Evolutionary conservation across 2,113 vertebrate species (phyloP).

Genomic region (Daphoenositta chrysoptera): DNA sequence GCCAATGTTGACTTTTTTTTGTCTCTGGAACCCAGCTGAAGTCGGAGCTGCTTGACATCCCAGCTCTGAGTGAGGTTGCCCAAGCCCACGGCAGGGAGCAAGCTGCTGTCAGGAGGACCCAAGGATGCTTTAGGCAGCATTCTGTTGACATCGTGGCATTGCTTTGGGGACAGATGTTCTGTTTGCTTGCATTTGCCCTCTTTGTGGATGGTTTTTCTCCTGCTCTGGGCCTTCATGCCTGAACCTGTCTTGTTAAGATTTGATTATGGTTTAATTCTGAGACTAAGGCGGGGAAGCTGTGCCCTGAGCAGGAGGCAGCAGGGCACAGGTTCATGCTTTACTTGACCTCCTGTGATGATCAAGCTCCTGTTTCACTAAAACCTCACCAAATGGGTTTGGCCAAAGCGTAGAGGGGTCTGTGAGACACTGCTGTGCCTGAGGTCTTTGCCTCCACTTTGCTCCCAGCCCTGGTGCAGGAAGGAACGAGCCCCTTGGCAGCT

Average conservation of each 20-base stretch:
- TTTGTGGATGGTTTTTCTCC: background rate
- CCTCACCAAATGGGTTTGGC: background rate
- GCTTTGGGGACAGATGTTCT: background rate
- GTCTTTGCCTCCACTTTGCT: background rate
- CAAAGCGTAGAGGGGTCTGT: accelerated
- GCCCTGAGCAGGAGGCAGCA: background rate
- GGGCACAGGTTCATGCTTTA: background rate
- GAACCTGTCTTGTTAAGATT: background rate
- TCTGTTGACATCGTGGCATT: accelerated
- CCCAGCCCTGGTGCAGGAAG: background rate
- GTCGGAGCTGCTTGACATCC: background rate
- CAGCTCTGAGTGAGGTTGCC: background rate
- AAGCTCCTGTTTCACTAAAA: background rate
- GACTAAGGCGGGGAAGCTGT: background rate
- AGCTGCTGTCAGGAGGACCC: background rate
- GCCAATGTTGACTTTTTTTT: background rate
- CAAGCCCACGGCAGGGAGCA: background rate
- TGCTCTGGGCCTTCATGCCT: background rate
- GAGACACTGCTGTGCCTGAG: background rate
- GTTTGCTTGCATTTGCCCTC: background rate
- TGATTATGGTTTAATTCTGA: background rate
- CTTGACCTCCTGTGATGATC: background rate
- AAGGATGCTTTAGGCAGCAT: background rate
- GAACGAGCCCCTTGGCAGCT: background rate
- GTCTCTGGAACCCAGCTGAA: background rate